These are phyloP conservation scores for Coenonympha glycerion DNA, from an alignment of 2,888 invertebrate species.

Conservation along the genomic window DNA sequence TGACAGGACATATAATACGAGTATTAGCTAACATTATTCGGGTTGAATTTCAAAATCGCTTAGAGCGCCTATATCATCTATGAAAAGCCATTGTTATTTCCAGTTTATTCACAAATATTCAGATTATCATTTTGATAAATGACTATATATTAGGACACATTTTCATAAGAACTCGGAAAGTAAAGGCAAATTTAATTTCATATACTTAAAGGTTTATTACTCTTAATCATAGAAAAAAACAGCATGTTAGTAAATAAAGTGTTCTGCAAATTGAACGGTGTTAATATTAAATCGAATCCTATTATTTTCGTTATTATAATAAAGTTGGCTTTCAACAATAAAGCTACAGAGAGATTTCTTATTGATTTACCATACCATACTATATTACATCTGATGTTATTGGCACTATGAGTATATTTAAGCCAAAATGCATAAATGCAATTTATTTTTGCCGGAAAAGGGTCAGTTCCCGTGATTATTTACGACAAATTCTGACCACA, in stretches of 20 bases:
- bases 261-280: not conserved
- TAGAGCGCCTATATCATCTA: not conserved
- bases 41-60: not conserved
- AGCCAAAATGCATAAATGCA: not conserved
- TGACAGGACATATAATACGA: not conserved
- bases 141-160: too few species aligned
- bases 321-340: not conserved
- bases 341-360: not conserved
- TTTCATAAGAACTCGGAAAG: too few species aligned
- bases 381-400: not conserved
- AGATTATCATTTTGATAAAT: not conserved
- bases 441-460: not conserved
- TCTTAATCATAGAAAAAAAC: too few species aligned
- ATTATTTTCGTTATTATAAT: conserved; percentile 5
- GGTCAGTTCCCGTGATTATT: not conserved
- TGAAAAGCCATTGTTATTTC: not conserved
- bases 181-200: too few species aligned
- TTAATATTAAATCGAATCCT: conserved; percentile 7
- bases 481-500: too few species aligned
- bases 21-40: not conserved
- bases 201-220: too few species aligned
- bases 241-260: not conserved
- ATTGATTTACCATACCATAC: not conserved
- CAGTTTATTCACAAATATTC: not conserved
- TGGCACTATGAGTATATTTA: conserved; percentile 3